phyloP scores from a whole-genome alignment of 2,113 vertebrate genomes.

The Cavia aperea region DNA sequence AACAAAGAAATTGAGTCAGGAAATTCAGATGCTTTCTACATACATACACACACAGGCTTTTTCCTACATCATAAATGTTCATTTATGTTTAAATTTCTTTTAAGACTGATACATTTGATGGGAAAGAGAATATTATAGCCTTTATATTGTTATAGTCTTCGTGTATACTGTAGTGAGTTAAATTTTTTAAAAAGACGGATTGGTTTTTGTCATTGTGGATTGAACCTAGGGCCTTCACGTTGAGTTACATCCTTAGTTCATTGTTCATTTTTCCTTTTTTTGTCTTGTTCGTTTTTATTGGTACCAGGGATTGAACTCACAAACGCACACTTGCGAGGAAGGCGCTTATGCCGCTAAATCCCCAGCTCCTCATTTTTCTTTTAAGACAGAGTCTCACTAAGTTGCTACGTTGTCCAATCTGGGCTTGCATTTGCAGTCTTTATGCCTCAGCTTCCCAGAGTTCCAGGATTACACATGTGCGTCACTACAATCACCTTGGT shows the following conservation, averaged over 20 bases:
- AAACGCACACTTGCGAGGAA: no score
- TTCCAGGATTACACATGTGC: neutral
- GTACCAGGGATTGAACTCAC: no score
- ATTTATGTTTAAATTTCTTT: constrained; percentile 30
- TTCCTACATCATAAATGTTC: neutral
- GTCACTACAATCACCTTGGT: neutral
- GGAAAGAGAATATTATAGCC: neutral
- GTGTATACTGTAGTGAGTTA: neutral
- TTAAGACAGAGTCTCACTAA: neutral
- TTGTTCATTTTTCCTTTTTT: neutral
- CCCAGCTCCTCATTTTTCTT: neutral
- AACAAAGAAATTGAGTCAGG: neutral
- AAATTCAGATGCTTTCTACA: neutral
- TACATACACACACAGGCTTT: neutral
- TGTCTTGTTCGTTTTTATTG: no score
- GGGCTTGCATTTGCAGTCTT: neutral
- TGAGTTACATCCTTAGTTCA: neutral
- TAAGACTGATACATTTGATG: neutral
- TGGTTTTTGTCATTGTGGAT: neutral
- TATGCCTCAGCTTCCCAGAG: neutral
- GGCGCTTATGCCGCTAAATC: no score
- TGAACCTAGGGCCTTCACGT: neutral
- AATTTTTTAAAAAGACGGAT: neutral
- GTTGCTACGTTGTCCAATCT: neutral
- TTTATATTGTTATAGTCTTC: neutral